Percentiles rank a stretch among this genome's conserved stretches.
phyloP scores from a whole-genome alignment of 1,140 invertebrate genomes.

The Drosophila yakuba region DNA sequence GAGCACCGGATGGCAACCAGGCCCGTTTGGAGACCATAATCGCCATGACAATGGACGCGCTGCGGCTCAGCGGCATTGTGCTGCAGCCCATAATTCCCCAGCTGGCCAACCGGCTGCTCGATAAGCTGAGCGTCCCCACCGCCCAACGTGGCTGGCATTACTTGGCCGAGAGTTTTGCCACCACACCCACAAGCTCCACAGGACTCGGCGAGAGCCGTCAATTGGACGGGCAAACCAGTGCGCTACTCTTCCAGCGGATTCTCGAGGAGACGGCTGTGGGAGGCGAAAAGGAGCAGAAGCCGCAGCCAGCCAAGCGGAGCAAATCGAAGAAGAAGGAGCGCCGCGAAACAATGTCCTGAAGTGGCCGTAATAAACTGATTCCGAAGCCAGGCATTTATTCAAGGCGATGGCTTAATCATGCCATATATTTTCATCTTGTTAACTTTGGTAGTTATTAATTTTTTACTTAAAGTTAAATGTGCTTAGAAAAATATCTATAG shows the following conservation, averaged over 20 bases:
- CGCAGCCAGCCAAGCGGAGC: constrained; percentile 55
- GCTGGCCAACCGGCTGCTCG: constrained; percentile 88
- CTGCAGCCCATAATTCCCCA: constrained; percentile 94
- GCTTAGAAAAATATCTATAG: too few species aligned
- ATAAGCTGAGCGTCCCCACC: constrained; percentile 87
- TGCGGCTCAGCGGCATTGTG: constrained; percentile 91
- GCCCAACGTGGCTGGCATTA: constrained; percentile 86
- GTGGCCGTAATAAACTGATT: constrained; percentile 64
- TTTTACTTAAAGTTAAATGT: not conserved
- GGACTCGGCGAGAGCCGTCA: constrained; percentile 8
- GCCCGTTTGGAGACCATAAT: constrained; percentile 90
- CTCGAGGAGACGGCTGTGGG: constrained; percentile 35
- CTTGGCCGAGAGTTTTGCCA: constrained; percentile 55
- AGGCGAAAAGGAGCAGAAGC: constrained; percentile 2
- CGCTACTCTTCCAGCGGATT: constrained; percentile 76
- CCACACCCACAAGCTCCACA: constrained; percentile 6
- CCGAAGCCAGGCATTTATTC: constrained; percentile 59
- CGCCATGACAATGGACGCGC: constrained; percentile 92
- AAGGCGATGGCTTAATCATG: constrained; percentile 47
- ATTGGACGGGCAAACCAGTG: constrained; percentile 57
- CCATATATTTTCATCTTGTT: too few species aligned
- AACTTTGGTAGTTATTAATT: not conserved
- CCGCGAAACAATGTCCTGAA: constrained; percentile 57
- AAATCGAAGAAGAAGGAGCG: constrained; percentile 66
- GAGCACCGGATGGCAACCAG: constrained; percentile 83